A percentile compares a stretch with the other conserved stretches of the same genome.
phyloP scores from a whole-genome alignment of 2,113 vertebrate genomes.

The Phoenicopterus ruber region DNA sequence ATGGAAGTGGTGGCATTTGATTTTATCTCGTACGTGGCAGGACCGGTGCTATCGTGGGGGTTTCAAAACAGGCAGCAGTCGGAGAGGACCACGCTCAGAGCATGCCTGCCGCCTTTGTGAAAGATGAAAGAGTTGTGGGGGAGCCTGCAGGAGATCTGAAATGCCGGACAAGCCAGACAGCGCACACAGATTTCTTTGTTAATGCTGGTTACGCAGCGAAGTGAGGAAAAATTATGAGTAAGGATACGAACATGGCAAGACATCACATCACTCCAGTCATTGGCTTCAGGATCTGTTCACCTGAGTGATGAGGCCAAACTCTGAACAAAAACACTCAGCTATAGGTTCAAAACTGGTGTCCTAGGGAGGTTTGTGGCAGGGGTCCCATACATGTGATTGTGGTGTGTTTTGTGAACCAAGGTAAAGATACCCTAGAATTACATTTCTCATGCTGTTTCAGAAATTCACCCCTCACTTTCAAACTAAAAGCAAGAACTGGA shows the following conservation, averaged over 20 bases:
- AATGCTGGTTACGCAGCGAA: rapidly evolving
- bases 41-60: background rate
- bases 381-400: rapidly evolving
- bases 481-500: background rate
- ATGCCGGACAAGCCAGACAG: background rate
- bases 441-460: background rate
- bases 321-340: background rate
- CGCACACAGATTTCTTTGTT: background rate
- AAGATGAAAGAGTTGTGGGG: background rate
- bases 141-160: background rate
- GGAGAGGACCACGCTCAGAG: rapidly evolving
- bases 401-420: background rate
- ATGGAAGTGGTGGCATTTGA: background rate
- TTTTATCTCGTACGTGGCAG: background rate
- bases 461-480: background rate
- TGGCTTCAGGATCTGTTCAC: background rate
- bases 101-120: rapidly evolving
- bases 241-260: background rate
- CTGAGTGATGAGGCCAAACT: background rate
- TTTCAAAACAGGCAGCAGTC: background rate
- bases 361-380: background rate
- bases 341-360: background rate
- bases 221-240: background rate
- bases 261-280: background rate
- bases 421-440: background rate